A percentile compares a stretch with the other conserved stretches of the same genome.
These are phyloP conservation scores for Ascaphus truei DNA, from an alignment of 2,113 vertebrate species.

Conservation along the genomic window DNA sequence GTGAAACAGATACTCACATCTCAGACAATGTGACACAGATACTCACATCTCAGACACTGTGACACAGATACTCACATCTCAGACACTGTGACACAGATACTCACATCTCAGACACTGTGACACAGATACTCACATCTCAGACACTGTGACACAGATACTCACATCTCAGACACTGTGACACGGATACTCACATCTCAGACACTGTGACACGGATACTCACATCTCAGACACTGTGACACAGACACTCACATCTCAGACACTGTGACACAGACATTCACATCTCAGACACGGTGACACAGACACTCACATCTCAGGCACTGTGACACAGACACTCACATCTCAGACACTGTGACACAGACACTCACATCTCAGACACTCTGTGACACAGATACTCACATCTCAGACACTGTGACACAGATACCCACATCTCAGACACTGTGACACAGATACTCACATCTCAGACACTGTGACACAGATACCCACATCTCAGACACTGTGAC, in stretches of 20 bases:
- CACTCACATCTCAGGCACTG: background rate
- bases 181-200: background rate
- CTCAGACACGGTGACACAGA: background rate
- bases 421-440: background rate
- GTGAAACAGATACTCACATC: no score
- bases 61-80: no score
- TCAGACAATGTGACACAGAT: no score
- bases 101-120: background rate
- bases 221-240: background rate
- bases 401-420: background rate
- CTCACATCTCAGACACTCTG: no score
- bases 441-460: background rate
- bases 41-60: background rate
- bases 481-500: no score
- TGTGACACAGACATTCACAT: background rate
- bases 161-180: background rate
- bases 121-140: no score
- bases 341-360: no score
- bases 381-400: background rate
- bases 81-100: background rate
- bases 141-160: no score
- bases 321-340: background rate
- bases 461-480: no score
- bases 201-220: background rate
- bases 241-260: no score